phyloP scores from a whole-genome alignment of 53 echinoderm and acorn worm species.

The Arbacia lixula region DNA sequence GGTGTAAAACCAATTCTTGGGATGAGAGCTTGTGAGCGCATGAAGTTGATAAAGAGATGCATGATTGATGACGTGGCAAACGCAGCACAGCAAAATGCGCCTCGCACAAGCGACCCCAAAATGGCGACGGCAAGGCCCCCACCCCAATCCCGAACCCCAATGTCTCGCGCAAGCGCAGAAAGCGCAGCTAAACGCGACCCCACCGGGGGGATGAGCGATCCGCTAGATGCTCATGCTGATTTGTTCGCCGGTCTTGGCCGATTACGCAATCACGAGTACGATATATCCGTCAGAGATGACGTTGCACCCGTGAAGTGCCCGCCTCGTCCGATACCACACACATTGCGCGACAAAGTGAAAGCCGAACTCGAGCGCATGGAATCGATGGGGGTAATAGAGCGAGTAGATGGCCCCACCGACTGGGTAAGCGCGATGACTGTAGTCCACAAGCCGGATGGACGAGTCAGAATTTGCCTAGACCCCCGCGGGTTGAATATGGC shows the following conservation, averaged over 20 bases:
- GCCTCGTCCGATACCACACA: conserved; percentile 58
- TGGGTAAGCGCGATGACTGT: conserved; percentile 69
- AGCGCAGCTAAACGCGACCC: too few relatives aligned
- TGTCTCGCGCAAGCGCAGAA: too few relatives aligned
- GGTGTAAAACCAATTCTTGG: conserved; percentile 43
- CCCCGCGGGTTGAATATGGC: conserved; percentile 67
- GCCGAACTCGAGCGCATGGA: conserved; percentile 65
- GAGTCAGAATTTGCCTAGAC: conserved; percentile 62
- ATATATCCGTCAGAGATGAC: conserved; percentile 27
- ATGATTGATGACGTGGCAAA: not conserved
- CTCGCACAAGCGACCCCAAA: not conserved
- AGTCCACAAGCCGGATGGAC: conserved; percentile 51
- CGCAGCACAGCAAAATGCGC: not conserved
- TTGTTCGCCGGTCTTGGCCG: conserved; percentile 57
- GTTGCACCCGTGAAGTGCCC: conserved; percentile 22
- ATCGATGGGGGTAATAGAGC: conserved; percentile 15
- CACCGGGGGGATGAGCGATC: conserved; percentile 6
- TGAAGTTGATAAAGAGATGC: conserved; percentile 21
- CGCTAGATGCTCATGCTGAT: conserved; percentile 6
- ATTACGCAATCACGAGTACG: conserved; percentile 32
- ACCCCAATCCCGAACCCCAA: not conserved
- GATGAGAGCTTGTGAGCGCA: conserved; percentile 16
- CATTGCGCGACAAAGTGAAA: conserved; percentile 46
- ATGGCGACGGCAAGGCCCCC: not conserved
- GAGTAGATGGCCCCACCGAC: conserved; percentile 64